phyloP scores from a whole-genome alignment of 64 coral and sea anemone species.

The Pachyseris speciosa region DNA sequence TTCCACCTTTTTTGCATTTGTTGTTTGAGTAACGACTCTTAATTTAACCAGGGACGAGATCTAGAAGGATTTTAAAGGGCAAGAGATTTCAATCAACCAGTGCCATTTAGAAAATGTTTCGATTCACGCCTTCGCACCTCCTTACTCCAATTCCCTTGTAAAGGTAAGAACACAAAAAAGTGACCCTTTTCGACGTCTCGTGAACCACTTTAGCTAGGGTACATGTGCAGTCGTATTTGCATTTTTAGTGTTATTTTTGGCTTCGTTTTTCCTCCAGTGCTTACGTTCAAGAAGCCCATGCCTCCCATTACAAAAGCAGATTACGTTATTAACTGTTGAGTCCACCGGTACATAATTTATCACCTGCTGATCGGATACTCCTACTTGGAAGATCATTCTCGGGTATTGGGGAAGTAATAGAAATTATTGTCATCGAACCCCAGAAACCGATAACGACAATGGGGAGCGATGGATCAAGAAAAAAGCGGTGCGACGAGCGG shows the following conservation, averaged over 20 bases:
- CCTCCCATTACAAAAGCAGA: conserved; percentile 18
- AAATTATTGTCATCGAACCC: conserved; percentile 6
- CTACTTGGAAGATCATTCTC: conserved; percentile 19
- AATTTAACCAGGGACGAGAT: not conserved
- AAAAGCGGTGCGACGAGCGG: conserved; percentile 1
- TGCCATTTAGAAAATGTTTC: not conserved
- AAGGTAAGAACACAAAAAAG: too few relatives aligned
- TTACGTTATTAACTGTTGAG: conserved; percentile 25
- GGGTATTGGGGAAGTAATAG: not conserved
- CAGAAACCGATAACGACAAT: not conserved
- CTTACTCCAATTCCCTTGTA: not conserved
- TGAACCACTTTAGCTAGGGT: too few relatives aligned
- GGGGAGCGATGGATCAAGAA: conserved; percentile 35
- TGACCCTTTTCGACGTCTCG: too few relatives aligned
- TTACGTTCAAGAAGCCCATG: not conserved
- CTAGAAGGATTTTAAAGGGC: not conserved
- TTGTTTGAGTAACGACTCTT: not conserved
- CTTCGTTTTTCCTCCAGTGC: not conserved
- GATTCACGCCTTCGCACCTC: not conserved
- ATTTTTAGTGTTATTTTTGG: too few relatives aligned
- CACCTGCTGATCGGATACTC: not conserved
- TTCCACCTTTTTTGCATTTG: not conserved
- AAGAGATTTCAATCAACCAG: not conserved
- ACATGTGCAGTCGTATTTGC: too few relatives aligned
- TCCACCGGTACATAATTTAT: conserved; percentile 44